Conservation (phyloP, 1,140 invertebrate species). For the Meloidogyne floridensis region DNA sequence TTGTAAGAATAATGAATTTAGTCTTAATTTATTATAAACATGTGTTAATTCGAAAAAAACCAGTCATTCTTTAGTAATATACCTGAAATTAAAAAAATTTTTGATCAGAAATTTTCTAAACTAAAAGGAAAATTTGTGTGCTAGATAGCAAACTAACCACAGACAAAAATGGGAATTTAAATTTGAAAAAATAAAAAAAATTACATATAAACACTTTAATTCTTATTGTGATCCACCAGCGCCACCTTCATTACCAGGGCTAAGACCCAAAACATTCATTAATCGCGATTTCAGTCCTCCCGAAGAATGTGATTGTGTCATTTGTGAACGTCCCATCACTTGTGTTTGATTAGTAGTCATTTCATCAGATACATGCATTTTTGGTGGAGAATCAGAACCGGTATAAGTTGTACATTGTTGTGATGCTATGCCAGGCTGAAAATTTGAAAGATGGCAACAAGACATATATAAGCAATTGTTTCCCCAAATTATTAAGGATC, state of each 20-base stretch:
- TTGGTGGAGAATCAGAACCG: not conserved
- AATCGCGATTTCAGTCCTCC: constrained; percentile 45
- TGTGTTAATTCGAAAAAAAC: too few species aligned
- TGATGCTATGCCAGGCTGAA: constrained; percentile 20
- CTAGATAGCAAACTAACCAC: not conserved
- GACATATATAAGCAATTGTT: not conserved
- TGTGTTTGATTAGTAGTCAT: constrained; percentile 11
- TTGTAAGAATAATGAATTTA: too few species aligned
- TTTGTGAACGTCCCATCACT: constrained; percentile 44
- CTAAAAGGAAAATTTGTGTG: too few species aligned
- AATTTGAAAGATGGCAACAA: not conserved
- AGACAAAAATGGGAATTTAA: not conserved
- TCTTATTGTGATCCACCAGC: constrained; percentile 14
- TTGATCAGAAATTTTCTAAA: too few species aligned
- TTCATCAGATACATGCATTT: not conserved
- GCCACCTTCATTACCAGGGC: constrained; percentile 12
- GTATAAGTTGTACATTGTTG: not conserved
- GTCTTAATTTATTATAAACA: too few species aligned
- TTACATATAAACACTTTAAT: not conserved
- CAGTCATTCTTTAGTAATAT: too few species aligned
- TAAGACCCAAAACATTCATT: constrained; percentile 45
- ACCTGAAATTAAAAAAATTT: too few species aligned
- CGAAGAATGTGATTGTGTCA: constrained; percentile 36
- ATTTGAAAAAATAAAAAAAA: not conserved
- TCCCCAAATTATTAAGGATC: not conserved